Percentiles rank a stretch among this genome's conserved stretches.
Evolutionary conservation across 35 echinoderm and acorn worm species (phyloP).

Genomic region (Lytechinus pictus): DNA sequence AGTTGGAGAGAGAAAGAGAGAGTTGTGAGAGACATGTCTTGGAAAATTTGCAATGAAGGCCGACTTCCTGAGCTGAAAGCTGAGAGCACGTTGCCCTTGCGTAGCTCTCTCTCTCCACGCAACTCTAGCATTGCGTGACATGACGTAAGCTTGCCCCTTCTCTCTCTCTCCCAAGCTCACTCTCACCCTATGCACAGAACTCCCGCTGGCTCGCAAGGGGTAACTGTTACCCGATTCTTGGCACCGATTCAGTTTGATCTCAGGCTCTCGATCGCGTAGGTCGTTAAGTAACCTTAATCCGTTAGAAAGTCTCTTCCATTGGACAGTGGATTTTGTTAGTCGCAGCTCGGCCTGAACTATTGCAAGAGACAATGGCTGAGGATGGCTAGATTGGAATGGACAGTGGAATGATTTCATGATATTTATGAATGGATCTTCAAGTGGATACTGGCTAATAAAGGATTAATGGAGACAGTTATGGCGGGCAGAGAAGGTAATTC

Average conservation of each 20-base stretch:
- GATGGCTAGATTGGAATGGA: not conserved
- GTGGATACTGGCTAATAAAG: not conserved
- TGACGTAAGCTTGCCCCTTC: constrained; percentile 15
- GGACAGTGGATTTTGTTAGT: not conserved
- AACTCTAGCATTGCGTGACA: not conserved
- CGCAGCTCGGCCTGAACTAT: not conserved
- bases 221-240: not conserved
- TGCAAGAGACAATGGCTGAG: not conserved
- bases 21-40: not conserved
- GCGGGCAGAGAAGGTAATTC: not conserved
- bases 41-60: constrained; percentile 10
- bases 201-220: not conserved
- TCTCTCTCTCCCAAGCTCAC: not conserved
- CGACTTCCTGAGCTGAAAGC: constrained; percentile 22
- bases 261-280: not conserved
- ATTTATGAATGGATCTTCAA: constrained; percentile 13
- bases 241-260: not conserved
- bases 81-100: not conserved
- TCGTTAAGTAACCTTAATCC: constrained; percentile 11
- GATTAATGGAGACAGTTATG: not conserved
- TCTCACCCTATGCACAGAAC: not conserved
- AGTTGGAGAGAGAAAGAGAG: not conserved
- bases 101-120: not conserved
- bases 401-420: not conserved
- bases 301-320: not conserved